A percentile compares a stretch with the other conserved stretches of the same genome.
phyloP scores from a whole-genome alignment of 2,113 vertebrate genomes.

The Lagenorhynchus albirostris region DNA sequence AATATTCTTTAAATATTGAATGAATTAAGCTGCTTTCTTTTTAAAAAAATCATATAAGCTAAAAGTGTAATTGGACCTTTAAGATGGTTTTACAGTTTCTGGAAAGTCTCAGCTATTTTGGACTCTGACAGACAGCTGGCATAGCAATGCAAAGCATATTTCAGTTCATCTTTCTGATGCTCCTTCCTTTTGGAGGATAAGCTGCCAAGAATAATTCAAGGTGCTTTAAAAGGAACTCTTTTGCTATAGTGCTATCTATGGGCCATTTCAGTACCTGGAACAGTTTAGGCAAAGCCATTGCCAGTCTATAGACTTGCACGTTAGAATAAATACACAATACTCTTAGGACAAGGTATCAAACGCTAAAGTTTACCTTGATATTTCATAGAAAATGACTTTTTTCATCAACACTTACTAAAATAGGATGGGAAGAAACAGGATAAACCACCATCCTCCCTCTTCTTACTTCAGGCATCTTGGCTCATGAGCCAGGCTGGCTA shows the following conservation, averaged over 20 bases:
- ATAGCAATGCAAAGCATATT: background rate
- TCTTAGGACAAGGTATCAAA: background rate
- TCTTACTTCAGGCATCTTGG: background rate
- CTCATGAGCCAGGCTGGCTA: background rate
- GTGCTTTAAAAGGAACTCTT: slow-evolving; percentile 4
- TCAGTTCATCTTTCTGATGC: background rate
- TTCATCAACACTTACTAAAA: background rate
- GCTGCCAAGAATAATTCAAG: slow-evolving; percentile 42
- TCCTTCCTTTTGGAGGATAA: background rate
- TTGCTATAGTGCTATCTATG: background rate
- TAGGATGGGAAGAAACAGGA: background rate
- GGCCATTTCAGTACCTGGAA: background rate
- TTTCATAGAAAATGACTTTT: background rate
- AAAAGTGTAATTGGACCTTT: slow-evolving; percentile 26
- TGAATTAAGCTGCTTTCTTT: slow-evolving; percentile 16
- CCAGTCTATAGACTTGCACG: background rate
- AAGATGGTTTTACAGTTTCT: slow-evolving; percentile 41
- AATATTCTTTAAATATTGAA: background rate
- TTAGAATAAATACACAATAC: background rate
- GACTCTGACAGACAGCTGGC: background rate
- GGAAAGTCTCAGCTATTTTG: slow-evolving; percentile 11
- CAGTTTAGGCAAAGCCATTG: background rate
- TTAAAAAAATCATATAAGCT: slow-evolving; percentile 16
- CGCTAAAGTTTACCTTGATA: background rate
- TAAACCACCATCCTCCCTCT: background rate